These are phyloP conservation scores for Bufotes viridis DNA, from an alignment of 2,797 vertebrate species.

Conservation along the genomic window DNA sequence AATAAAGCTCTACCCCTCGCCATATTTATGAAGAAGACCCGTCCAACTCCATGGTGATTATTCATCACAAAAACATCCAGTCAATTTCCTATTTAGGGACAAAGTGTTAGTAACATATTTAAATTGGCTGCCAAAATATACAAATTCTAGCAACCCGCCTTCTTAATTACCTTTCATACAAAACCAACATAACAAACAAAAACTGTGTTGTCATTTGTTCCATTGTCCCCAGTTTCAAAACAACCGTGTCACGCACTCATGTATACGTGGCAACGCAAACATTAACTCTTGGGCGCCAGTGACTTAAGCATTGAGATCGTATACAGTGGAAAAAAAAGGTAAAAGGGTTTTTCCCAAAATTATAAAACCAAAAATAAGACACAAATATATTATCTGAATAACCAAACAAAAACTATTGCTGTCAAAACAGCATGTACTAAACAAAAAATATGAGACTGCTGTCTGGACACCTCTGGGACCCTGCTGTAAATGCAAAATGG, in stretches of 20 bases:
- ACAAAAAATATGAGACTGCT: no score
- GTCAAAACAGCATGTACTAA: no score
- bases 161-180: constrained; percentile 2
- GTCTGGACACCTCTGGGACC: no score
- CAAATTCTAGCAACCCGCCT: neutral
- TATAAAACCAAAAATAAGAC: no score
- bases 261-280: neutral
- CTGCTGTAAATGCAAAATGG: no score
- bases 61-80: no score
- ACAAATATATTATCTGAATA: no score
- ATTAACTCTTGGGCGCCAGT: neutral
- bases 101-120: neutral
- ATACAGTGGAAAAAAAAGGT: neutral
- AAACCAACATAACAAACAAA: constrained; percentile 8
- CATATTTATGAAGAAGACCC: no score
- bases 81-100: neutral
- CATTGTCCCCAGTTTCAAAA: neutral
- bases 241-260: neutral
- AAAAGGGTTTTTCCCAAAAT: neutral
- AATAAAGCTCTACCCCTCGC: no score
- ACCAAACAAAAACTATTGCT: no score
- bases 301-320: neutral
- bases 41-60: no score
- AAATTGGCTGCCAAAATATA: neutral
- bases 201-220: neutral